phyloP scores from a whole-genome alignment of 2,888 invertebrate genomes.

The Chymomyza procnemis region DNA sequence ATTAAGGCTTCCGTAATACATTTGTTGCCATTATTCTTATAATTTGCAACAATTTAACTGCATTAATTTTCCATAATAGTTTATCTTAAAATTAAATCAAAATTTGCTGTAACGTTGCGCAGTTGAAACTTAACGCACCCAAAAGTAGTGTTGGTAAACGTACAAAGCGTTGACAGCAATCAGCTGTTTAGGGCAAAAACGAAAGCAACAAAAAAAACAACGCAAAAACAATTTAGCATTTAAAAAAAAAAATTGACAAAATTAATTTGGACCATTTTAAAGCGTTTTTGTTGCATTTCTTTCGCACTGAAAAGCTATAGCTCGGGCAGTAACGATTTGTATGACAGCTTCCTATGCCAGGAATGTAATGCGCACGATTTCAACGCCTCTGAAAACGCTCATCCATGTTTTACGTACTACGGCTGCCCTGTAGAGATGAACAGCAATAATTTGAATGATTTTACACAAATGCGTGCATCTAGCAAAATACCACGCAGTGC shows the following conservation, averaged over 20 bases:
- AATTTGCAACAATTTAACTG: not conserved
- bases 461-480: not conserved
- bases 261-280: not conserved
- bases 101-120: not conserved
- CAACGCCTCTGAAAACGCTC: not conserved
- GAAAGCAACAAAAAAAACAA: constrained; percentile 36
- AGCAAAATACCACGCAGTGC: constrained; percentile 50
- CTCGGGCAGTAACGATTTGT: not conserved
- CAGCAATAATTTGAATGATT: not conserved
- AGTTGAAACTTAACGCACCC: not conserved
- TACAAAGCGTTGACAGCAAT: not conserved
- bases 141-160: constrained; percentile 26
- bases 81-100: not conserved
- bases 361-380: constrained; percentile 15
- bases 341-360: not conserved
- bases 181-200: constrained; percentile 37
- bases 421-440: constrained; percentile 34
- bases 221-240: constrained; percentile 30
- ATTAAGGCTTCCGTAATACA: not conserved
- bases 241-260: constrained; percentile 8
- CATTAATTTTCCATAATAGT: not conserved
- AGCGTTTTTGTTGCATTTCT: not conserved
- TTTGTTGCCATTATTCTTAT: not conserved
- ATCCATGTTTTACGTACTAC: constrained; percentile 20
- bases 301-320: constrained; percentile 11